A percentile compares a stretch with the other conserved stretches of the same genome.
phyloP scores from a whole-genome alignment of 2,113 vertebrate genomes.

The Physeter macrocephalus region DNA sequence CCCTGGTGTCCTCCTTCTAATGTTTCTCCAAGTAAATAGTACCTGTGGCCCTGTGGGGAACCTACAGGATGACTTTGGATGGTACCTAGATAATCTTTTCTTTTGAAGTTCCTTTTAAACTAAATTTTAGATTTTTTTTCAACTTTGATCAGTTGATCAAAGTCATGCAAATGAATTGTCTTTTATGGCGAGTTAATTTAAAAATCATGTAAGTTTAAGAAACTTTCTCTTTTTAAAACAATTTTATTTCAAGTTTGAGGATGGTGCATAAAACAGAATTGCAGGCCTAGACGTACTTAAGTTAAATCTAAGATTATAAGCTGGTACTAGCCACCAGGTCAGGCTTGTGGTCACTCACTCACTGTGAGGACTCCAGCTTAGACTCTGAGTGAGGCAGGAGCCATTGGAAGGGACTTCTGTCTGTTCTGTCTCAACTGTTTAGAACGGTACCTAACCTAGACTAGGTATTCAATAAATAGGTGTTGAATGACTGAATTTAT shows the following conservation, averaged over 20 bases:
- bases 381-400: neutral
- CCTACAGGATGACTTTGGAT: neutral
- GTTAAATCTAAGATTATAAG: neutral
- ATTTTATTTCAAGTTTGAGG: neutral
- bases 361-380: neutral
- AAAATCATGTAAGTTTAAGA: neutral
- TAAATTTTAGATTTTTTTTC: neutral
- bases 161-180: neutral
- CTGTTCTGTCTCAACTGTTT: neutral
- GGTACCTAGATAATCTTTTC: neutral
- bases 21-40: neutral
- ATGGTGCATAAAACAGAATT: neutral
- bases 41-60: neutral
- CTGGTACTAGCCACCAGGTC: neutral
- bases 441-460: neutral
- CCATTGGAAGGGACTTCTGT: neutral
- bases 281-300: neutral
- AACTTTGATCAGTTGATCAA: neutral
- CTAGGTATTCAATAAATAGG: neutral
- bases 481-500: neutral
- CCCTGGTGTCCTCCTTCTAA: neutral
- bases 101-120: neutral
- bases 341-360: neutral
- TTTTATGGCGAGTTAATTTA: neutral
- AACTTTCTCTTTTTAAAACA: neutral